Evolutionary conservation across 2,113 vertebrate genomes (phyloP), one percentile per base, ranked within the genome.

Genomic region (Mormyrus iriodes): DNA sequence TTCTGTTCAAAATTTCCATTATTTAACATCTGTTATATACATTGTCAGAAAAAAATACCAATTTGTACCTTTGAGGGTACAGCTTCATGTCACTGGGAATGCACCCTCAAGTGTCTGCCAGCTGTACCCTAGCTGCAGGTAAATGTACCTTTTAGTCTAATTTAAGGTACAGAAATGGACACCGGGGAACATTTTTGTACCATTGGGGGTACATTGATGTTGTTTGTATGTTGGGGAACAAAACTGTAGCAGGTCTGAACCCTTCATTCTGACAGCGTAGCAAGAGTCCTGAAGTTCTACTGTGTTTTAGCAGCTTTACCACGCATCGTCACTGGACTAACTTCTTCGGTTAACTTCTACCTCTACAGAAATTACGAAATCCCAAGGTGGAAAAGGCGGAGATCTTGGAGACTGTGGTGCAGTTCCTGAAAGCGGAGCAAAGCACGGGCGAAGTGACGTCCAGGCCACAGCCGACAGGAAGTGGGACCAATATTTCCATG

Each of bases 351-450:
- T 17, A 27, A 49, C 7, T 13, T 51, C 79, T 35, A 17, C 90
- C 12, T 0, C 88, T 92, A 84, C 24, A 98, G 97, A 97, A 96
- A 92, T 93, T 98, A 82, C 96, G 94, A 61, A 97, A 97, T 91
- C 97, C 97, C 35, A 98, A 97, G 93, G 95, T 97, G 94, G 97
- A 97, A 93, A 98, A 98, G 87, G 97, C 97, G 0, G 97, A 98
- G 92, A 98, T 98, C 15, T 91, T 98, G 92, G 97, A 98, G 92
- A 95, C 96, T 46, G 96, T 97, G 79, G 95, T 96, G 3, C 79
- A 95, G 2, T 96, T 96, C 92, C 84, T 96, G 31, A 93, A 91
- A 88, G 90, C 88, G 0, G 93, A 93, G 35, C 91, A 88, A 24
- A 88, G 46, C 44, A 55, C n/a, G 88, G 44, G 85, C 79, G 19